Base-by-base conservation (phyloP, 1,140 invertebrate species). In the Odontomachus brunneus region DNA sequence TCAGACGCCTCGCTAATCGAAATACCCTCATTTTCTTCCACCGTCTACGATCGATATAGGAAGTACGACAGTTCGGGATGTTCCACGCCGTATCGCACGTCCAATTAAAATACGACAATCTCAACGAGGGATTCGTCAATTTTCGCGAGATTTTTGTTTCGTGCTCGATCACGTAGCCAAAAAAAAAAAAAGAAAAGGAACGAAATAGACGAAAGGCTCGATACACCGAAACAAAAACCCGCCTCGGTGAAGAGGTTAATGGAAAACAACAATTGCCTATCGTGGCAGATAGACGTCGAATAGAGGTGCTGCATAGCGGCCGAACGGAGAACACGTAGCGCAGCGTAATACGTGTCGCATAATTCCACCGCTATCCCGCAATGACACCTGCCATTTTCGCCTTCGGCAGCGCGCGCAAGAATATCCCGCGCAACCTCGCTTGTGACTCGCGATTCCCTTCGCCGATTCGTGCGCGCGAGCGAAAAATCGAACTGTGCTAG, bases 371-470 rank as follows among this genome's bases (percentile, higher is more conserved):
- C 75, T 80, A 82, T 76, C 66, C 49, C 29, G 74, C 87, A 81
- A 73, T 84, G 84, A 71, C 67, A 84, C 63, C 59, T 80, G 67
- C 82, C 48, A 83, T 83, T 88, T 86, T 88, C 71, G 82, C 84
- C 69, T 85, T 62, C 38, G 33, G 74, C 80, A 82, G 78, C 78
- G 82, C 83, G 66, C 78, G 62, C 82, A 75, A 81, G 81, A 82
- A 88, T 85, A 82, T 84, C 83, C 83, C 78, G 82, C 78, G 82
- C 67, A 83, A 82, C 81, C 57, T 57, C 69, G 44, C 82, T 11
- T 33, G 63, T 51, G n/a, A 82, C 73, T 84, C 65, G 67, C 22
- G 72, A 67, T 51, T 67, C 49, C 44, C 44, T 67, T 67, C 22
- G 22, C 66, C 63, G 33, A 57, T 57, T 71, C 49, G 65, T 55